Evolutionary conservation across 2,797 vertebrate species (phyloP).

Genomic region (Dendrocincla fuliginosa): DNA sequence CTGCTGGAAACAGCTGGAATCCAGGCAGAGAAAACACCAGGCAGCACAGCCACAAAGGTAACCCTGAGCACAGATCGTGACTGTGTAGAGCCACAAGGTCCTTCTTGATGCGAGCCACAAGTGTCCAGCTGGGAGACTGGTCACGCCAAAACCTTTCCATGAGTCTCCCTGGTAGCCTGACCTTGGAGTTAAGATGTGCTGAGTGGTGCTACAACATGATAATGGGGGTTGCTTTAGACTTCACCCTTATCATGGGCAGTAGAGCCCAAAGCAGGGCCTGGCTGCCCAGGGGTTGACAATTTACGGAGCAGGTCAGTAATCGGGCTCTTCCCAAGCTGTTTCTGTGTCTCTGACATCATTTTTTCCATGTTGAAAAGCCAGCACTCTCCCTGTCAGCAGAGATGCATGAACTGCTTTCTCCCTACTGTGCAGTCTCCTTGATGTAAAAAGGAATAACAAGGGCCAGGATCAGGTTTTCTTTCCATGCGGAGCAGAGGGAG

Average conservation of each 20-base stretch:
- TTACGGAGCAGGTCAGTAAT: background rate
- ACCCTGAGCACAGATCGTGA: fast-evolving
- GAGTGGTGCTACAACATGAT: background rate
- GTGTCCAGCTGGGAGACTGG: background rate
- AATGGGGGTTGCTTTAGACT: background rate
- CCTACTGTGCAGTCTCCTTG: background rate
- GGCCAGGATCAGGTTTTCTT: background rate
- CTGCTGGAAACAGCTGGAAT: background rate
- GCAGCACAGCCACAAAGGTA: fast-evolving
- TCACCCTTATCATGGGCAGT: background rate
- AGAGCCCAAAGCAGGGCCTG: background rate
- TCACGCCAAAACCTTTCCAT: background rate
- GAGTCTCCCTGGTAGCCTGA: background rate
- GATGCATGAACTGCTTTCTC: background rate
- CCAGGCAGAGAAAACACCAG: background rate
- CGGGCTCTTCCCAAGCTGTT: background rate
- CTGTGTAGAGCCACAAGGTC: background rate
- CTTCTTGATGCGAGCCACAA: background rate
- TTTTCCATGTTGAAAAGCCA: background rate
- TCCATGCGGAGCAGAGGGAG: background rate
- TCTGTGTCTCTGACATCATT: background rate
- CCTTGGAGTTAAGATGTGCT: background rate
- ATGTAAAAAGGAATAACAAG: background rate
- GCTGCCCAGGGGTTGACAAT: background rate
- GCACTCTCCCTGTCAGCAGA: background rate